Base-by-base conservation (phyloP, 2,888 invertebrate species). In the Melanchra persicariae region DNA sequence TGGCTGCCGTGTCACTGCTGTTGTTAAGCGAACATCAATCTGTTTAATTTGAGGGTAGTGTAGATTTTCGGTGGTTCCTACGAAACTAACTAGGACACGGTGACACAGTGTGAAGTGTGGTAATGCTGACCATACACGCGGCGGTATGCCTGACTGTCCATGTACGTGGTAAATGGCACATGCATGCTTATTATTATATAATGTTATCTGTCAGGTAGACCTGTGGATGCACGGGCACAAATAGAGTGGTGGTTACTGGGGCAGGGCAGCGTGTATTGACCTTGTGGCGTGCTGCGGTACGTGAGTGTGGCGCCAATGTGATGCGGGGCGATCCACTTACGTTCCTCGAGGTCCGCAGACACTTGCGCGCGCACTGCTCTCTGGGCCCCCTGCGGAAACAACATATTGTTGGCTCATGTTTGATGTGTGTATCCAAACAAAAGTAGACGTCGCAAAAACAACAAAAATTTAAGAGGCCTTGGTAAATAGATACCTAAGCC, bases 291-390 rank as follows among this genome's bases (percentile, higher is more conserved):
- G 96, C 97, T 98, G 90, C 98, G 97, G 95, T 98, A 98, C 88
- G 97, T 97, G 90, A 98, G 97, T 93, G 98, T 97, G 96, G 97
- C 97, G 94, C 97, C 98, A 91, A 97, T 97, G 94, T 98, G 97
- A 93, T 98, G 98, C 93, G 96, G 96, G 91, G 91, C 96, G 93
- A 97, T 96, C 94, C 97, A 97, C 90, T 97, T 96, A 89, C 97
- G 97, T 96, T 98, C 97, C 94, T 99, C 99, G 95, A 98, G 97
- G 70, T 96, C 97, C 88, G 95, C 96, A 71, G 97, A 96, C 86
- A 97, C 97, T 88, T 98, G 97, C 87, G 98, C 98, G 87, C 97
- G 97, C 81, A 97, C 96, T 63, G 97, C 97, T 85, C 97, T 95
- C 86, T 97, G 97, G 77, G 97, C 95, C 87, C 95, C 96, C 92